Conservation (phyloP, 1,140 invertebrate species). For the Carcinoscorpius rotundicauda region DNA sequence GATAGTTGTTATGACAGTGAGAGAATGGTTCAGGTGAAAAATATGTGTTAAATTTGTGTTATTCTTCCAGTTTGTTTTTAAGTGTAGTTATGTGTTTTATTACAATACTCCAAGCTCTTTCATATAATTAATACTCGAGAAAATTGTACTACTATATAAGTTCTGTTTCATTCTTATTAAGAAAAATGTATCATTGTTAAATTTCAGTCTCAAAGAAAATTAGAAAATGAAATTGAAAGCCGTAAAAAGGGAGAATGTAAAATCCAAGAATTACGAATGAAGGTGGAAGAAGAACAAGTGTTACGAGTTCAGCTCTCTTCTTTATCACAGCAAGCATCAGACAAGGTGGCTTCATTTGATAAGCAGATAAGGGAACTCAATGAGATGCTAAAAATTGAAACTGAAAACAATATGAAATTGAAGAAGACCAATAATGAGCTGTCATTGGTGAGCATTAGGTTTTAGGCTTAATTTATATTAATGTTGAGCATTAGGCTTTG, state of each 20-base stretch:
- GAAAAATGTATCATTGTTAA: not conserved
- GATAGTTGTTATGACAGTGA: no score
- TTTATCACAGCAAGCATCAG: constrained; percentile 64
- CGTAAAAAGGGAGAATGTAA: constrained; percentile 67
- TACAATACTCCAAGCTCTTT: no score
- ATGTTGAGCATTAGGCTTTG: no score
- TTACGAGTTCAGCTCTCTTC: constrained; percentile 60
- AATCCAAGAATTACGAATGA: constrained; percentile 62
- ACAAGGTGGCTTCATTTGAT: constrained; percentile 68
- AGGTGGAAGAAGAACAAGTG: constrained; percentile 77
- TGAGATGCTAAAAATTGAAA: constrained; percentile 75
- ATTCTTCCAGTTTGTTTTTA: no score
- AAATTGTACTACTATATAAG: no score
- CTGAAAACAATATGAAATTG: constrained; percentile 62
- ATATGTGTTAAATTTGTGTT: no score
- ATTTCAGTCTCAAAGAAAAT: constrained; percentile 54
- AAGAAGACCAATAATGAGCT: constrained; percentile 78
- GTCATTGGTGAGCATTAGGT: no score
- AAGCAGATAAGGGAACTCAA: constrained; percentile 71
- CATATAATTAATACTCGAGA: no score
- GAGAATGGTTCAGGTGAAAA: no score
- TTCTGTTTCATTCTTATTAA: no score
- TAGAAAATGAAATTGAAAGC: constrained; percentile 69
- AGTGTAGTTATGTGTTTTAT: no score
- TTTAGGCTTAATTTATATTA: no score